Evolutionary conservation across 2,888 invertebrate species (phyloP).

Genomic region (Lochmaea crataegi): DNA sequence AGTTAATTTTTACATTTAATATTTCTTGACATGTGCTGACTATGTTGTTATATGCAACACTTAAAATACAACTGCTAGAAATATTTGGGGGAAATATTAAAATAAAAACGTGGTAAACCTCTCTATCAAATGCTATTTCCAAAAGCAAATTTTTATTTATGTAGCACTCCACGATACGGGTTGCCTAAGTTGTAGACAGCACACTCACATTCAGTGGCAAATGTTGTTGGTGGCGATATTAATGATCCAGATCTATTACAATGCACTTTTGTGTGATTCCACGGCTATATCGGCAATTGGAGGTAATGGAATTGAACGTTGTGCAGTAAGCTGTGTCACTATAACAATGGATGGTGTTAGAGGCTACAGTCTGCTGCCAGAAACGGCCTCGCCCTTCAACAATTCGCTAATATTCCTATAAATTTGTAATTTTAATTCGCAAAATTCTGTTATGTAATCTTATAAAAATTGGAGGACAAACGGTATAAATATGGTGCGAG

Average conservation of each 20-base stretch:
- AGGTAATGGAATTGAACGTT: constrained; percentile 40
- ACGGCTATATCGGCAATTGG: constrained; percentile 34
- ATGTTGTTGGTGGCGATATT: constrained; percentile 36
- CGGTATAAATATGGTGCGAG: not conserved
- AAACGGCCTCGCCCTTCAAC: constrained; percentile 24
- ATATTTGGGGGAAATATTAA: too few relatives aligned
- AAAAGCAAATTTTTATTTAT: too few relatives aligned
- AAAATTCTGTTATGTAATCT: too few relatives aligned
- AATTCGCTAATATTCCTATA: not conserved
- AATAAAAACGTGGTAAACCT: too few relatives aligned
- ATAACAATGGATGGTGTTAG: constrained; percentile 33
- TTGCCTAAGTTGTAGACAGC: not conserved
- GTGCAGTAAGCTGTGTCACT: constrained; percentile 38
- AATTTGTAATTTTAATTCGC: too few relatives aligned
- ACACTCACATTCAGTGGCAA: constrained; percentile 24
- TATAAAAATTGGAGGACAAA: not conserved
- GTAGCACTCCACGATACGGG: not conserved
- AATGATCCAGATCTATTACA: constrained; percentile 40
- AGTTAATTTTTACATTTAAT: too few relatives aligned
- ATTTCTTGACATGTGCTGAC: too few relatives aligned
- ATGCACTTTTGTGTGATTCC: constrained; percentile 38
- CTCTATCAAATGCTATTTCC: too few relatives aligned
- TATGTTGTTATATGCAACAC: too few relatives aligned
- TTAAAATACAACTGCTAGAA: too few relatives aligned
- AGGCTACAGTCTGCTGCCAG: constrained; percentile 28